Conservation (phyloP, 2,888 invertebrate genomes). For the Copidosoma aretas region DNA sequence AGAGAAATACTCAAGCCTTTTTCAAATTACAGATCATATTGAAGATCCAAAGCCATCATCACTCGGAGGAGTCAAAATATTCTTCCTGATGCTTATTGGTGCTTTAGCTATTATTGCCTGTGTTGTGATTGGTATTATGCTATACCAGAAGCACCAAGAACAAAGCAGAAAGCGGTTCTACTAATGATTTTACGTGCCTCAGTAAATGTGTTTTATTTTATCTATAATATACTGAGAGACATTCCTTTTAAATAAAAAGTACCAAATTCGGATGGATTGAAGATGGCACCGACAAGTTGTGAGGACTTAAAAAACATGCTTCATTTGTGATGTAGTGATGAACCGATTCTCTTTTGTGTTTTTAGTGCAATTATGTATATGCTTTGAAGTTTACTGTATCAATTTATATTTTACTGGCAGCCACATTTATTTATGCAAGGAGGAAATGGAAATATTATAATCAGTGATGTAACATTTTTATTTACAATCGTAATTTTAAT, state of each 20-base stretch:
- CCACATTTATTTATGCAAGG: constrained; percentile 23
- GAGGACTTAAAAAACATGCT: constrained; percentile 24
- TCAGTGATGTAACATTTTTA: constrained; percentile 33
- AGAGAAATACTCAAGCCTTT: constrained; percentile 6
- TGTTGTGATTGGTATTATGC: constrained; percentile 87
- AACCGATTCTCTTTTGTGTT: constrained; percentile 25
- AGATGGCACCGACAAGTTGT: constrained; percentile 14
- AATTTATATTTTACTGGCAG: constrained; percentile 11
- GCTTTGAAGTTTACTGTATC: constrained; percentile 9
- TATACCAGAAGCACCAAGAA: constrained; percentile 91
- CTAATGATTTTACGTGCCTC: constrained; percentile 34
- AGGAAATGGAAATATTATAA: constrained; percentile 3
- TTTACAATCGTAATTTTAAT: constrained; percentile 11
- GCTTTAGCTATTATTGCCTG: constrained; percentile 83
- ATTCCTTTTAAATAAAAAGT: constrained; percentile 25
- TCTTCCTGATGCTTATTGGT: constrained; percentile 84
- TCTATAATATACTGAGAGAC: constrained; percentile 14
- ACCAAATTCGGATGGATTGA: constrained; percentile 20
- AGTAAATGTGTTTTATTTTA: constrained; percentile 22
- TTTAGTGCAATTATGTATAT: constrained; percentile 29
- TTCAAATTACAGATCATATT: constrained; percentile 71
- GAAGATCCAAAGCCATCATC: constrained; percentile 86
- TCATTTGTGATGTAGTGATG: constrained; percentile 35
- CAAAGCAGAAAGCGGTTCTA: constrained; percentile 79
- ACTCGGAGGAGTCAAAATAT: constrained; percentile 89